A percentile compares a stretch with the other conserved stretches of the same genome.
phyloP scores from a whole-genome alignment of 2,113 vertebrate genomes.

The Anser brachyrhynchus region DNA sequence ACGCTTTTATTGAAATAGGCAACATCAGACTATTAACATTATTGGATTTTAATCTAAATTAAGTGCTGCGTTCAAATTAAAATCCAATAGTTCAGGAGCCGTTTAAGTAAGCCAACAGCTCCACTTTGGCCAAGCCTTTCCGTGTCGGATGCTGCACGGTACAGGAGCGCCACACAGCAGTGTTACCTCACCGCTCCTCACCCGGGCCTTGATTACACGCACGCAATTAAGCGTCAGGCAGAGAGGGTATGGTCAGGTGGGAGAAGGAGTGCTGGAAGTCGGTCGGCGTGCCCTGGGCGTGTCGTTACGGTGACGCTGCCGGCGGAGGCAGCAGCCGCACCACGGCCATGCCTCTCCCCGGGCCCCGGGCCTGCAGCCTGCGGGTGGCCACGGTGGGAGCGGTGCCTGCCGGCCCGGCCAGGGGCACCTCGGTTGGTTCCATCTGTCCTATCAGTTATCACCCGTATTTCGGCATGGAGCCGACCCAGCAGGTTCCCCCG shows the following conservation, averaged over 20 bases:
- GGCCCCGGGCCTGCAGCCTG: not conserved
- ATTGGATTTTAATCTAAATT: not conserved
- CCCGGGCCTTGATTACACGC: not conserved
- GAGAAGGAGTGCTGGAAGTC: not conserved
- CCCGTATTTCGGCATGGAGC: not conserved
- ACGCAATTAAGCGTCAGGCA: not conserved
- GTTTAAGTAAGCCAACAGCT: not conserved
- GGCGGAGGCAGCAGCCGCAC: constrained; percentile 30
- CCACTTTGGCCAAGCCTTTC: not conserved
- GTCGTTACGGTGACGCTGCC: constrained; percentile 31
- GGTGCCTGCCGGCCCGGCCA: too few species aligned
- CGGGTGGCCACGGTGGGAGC: not conserved
- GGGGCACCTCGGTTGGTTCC: too few species aligned
- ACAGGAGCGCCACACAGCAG: not conserved
- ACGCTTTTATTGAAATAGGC: not conserved
- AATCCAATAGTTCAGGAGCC: not conserved
- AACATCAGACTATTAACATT: accelerated
- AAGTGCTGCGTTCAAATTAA: not conserved
- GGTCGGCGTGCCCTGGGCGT: not conserved
- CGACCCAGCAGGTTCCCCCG: not conserved
- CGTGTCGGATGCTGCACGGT: not conserved
- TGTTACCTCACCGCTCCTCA: not conserved
- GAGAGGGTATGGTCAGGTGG: not conserved
- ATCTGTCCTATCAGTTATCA: too few species aligned
- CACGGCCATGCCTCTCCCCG: too few species aligned